These are phyloP conservation scores for Liparis tanakae DNA, from an alignment of 2,797 vertebrate genomes.

Conservation along the genomic window DNA sequence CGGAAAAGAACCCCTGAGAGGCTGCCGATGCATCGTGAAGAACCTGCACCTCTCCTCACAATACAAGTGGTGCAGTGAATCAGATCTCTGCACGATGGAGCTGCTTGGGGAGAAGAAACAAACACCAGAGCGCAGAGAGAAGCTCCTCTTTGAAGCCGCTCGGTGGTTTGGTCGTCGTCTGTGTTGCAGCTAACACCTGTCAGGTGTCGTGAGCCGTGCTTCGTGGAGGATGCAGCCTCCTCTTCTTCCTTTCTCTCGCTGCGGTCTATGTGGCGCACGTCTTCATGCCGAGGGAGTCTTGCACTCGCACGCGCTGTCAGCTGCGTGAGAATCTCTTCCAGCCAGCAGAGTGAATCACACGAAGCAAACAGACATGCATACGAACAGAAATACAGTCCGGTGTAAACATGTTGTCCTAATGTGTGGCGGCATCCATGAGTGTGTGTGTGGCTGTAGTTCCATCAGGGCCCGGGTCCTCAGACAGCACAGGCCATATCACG, in stretches of 20 bases:
- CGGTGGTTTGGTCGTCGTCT: conserved; percentile 44
- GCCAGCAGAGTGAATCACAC: conserved; percentile 27
- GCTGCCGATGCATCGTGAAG: conserved; percentile 3
- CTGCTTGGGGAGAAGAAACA: conserved; percentile 1
- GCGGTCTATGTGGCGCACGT: conserved; percentile 26
- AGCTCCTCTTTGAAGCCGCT: conserved; percentile 58
- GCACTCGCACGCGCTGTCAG: conserved; percentile 18
- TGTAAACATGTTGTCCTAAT: conserved; percentile 29
- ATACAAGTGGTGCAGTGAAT: conserved; percentile 31
- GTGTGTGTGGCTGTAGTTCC: conserved; percentile 52
- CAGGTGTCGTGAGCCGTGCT: conserved; percentile 44
- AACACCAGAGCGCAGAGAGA: conserved; percentile 4
- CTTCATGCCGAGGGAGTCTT: conserved; percentile 3
- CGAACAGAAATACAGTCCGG: not conserved
- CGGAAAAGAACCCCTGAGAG: conserved; percentile 12
- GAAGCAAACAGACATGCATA: conserved; percentile 36
- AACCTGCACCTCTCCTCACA: conserved; percentile 11
- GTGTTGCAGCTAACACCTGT: conserved; percentile 63
- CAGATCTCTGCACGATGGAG: conserved; percentile 3
- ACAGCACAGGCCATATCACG: conserved; percentile 32
- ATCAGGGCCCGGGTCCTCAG: conserved; percentile 36
- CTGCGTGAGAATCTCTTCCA: conserved; percentile 32
- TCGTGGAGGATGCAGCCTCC: conserved; percentile 37
- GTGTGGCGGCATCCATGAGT: conserved; percentile 43
- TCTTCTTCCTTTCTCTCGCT: conserved; percentile 20